Base-by-base conservation (phyloP, 92 coral and sea anemone species). In the Phenganax stokvisi region DNA sequence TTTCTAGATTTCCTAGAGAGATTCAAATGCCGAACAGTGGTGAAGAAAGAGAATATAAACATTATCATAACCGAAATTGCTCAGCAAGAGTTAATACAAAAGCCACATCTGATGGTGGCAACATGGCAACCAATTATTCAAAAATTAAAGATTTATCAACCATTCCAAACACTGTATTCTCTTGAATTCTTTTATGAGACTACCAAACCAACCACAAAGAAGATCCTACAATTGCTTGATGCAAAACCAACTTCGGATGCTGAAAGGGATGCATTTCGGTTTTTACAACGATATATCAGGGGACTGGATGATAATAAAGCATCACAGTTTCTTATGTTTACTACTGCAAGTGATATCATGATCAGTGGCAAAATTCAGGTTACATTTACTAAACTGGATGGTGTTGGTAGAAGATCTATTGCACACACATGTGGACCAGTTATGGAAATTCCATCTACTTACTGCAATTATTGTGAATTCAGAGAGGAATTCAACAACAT, bases 261-360 rank as follows among this genome's bases (percentile, higher is more conserved):
- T 69, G 89, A 88, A 69, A 85, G 91, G 20, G 90, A 90, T 83
- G 88, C 90, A 6, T 66, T 85, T 59, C 85, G 80, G 75, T 88
- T 86, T 56, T 59, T 84, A 75, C 89, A 90, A 76, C 72, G 85
- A 25, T 88, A 79, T 69, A 60, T 90, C 25, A 83, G 89, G 76
- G 92, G 89, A 9, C 70, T 86, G 61, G 84, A 85, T 52, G 60
- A 67, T 57, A 28, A 63, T n/a, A 85, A 85, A 7, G 85, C 74
- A 31, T 47, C 12, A 17, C 74, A 72, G 11, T 80, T 80, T 60
- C 80, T 79, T 71, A 51, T 51, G 56, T 81, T 70, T 28, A 65
- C 62, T 44, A 82, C 74, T 6, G 74, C 54, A 57, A 51, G 71
- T 67, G 51, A 55, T 68, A 72, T 25, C 62, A 59, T 55, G 55